These are phyloP conservation scores for Theropithecus gelada DNA, from an alignment of 2,113 vertebrate genomes.

Conservation along the genomic window DNA sequence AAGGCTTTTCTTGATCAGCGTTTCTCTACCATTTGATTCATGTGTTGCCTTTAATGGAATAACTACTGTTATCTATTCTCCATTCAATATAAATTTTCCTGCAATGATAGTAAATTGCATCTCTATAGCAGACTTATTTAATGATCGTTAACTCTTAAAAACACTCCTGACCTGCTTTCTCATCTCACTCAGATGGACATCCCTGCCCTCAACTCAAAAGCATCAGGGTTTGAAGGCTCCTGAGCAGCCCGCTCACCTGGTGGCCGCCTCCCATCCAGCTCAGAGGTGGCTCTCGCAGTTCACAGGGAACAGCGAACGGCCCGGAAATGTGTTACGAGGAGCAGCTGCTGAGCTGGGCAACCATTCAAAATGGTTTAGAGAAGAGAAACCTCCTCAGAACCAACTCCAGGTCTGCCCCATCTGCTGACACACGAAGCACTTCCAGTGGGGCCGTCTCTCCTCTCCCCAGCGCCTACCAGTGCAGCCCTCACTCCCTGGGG, in stretches of 20 bases:
- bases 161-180: background rate
- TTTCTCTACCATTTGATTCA: background rate
- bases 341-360: background rate
- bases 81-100: background rate
- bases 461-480: background rate
- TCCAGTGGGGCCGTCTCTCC: rapidly evolving
- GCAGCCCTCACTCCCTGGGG: background rate
- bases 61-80: background rate
- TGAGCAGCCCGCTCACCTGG: rapidly evolving
- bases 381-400: background rate
- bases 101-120: background rate
- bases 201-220: background rate
- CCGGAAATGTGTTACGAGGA: background rate
- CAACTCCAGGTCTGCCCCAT: background rate
- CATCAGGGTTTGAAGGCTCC: rapidly evolving
- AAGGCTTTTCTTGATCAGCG: background rate
- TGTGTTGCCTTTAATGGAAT: background rate
- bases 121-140: background rate
- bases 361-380: background rate
- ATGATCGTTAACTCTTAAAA: background rate
- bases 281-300: rapidly evolving
- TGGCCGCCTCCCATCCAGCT: rapidly evolving
- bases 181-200: rapidly evolving
- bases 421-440: too few species aligned
- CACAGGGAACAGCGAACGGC: too few species aligned